These are phyloP conservation scores for Trissoscelio sp. DNA, from an alignment of 2,888 invertebrate species.

Conservation along the genomic window DNA sequence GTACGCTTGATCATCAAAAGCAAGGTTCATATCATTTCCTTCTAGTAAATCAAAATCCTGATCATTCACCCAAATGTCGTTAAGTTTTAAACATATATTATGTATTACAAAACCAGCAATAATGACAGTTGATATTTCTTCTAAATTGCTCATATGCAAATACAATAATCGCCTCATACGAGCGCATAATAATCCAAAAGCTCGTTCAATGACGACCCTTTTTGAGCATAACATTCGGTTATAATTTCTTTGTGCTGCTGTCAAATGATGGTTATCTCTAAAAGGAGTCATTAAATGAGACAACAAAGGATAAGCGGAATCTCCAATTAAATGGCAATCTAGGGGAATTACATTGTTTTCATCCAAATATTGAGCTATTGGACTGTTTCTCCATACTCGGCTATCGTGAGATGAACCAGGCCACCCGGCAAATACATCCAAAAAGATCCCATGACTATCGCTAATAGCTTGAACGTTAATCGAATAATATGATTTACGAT, in stretches of 20 bases:
- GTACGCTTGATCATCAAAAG: too few species aligned
- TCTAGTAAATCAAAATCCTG: too few species aligned
- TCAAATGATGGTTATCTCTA: slow-evolving; percentile 42
- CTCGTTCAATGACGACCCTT: slow-evolving; percentile 30
- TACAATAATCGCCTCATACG: slow-evolving; percentile 24
- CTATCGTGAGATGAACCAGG: slow-evolving; percentile 48
- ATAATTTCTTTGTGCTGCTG: slow-evolving; percentile 11
- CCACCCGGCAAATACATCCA: slow-evolving; percentile 32
- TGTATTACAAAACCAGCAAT: slow-evolving; percentile 18
- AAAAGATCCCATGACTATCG: slow-evolving; percentile 15
- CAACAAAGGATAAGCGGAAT: slow-evolving; percentile 24
- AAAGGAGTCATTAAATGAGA: slow-evolving; percentile 28
- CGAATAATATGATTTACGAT: slow-evolving; percentile 46
- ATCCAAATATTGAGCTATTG: background rate
- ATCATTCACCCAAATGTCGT: too few species aligned
- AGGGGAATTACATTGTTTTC: background rate
- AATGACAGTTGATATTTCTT: slow-evolving; percentile 24
- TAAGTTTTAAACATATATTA: slow-evolving; percentile 10
- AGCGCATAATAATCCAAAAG: slow-evolving; percentile 38
- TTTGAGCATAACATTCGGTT: slow-evolving; percentile 25
- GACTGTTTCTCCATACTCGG: slow-evolving; percentile 43
- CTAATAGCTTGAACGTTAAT: slow-evolving; percentile 53
- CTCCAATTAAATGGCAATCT: slow-evolving; percentile 12
- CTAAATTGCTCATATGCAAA: slow-evolving; percentile 34
- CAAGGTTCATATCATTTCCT: too few species aligned